These are phyloP conservation scores for Endotricha flammealis DNA, from an alignment of 2,888 invertebrate species.

Conservation along the genomic window DNA sequence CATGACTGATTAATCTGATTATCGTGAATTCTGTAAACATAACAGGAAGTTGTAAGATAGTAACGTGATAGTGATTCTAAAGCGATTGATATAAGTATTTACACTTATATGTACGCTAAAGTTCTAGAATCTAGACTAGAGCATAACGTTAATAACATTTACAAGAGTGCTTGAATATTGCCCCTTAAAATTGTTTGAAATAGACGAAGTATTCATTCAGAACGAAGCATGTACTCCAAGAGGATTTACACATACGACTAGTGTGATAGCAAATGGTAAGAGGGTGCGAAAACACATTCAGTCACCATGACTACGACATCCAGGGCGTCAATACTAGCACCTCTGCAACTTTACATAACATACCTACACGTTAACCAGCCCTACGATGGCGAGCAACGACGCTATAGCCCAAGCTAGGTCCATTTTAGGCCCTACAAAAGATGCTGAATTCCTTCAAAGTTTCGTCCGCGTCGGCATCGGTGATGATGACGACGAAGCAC, in stretches of 20 bases:
- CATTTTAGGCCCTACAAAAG: slow-evolving; percentile 82
- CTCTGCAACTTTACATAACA: slow-evolving; percentile 49
- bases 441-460: slow-evolving; percentile 87
- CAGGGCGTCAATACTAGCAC: slow-evolving; percentile 65
- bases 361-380: slow-evolving; percentile 9
- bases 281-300: slow-evolving; percentile 64
- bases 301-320: slow-evolving; percentile 66
- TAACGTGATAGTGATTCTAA: no score
- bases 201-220: no score
- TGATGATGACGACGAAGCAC: slow-evolving; percentile 72
- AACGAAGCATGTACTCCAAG: neutral
- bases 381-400: slow-evolving; percentile 45
- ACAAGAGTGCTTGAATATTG: no score
- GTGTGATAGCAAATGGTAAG: slow-evolving; percentile 38
- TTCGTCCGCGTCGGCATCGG: slow-evolving; percentile 84
- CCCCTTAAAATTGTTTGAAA: no score
- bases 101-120: no score
- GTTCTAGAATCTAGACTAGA: no score
- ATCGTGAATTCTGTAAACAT: no score
- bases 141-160: no score
- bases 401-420: slow-evolving; percentile 73
- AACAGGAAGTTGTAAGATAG: no score
- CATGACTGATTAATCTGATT: no score
- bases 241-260: slow-evolving; percentile 31
- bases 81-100: no score